These are phyloP conservation scores for Pandemis heparana DNA, from an alignment of 2,888 invertebrate species.

Conservation along the genomic window DNA sequence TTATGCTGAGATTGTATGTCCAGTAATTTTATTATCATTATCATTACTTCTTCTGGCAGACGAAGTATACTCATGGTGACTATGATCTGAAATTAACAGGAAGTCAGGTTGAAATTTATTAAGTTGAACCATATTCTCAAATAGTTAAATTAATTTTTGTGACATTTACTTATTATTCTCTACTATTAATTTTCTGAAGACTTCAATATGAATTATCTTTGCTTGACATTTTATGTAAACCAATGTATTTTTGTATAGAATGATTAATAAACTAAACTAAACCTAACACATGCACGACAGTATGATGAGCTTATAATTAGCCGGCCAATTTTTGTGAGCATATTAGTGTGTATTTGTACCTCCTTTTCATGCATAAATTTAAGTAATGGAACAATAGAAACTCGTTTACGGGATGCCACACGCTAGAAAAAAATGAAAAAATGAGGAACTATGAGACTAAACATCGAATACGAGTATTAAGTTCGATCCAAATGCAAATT, in stretches of 20 bases:
- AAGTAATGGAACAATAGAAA: background rate
- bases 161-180: no score
- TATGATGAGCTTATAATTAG: no score
- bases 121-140: background rate
- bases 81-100: conserved; percentile 21
- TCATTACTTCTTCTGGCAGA: conserved; percentile 39
- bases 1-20: conserved; percentile 35
- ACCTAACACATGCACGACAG: no score
- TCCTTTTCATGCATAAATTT: no score
- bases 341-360: background rate
- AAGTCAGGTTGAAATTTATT: background rate
- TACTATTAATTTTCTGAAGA: no score
- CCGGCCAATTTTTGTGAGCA: no score
- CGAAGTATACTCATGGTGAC: conserved; percentile 23
- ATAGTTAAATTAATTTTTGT: no score
- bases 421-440: background rate
- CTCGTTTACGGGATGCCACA: background rate
- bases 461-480: background rate
- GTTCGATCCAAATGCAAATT: background rate
- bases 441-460: background rate
- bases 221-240: no score
- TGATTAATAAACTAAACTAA: no score
- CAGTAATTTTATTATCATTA: conserved; percentile 26
- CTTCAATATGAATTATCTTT: no score
- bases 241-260: no score